phyloP scores from a whole-genome alignment of 1,140 invertebrate genomes.

The Drosophila repleta region DNA sequence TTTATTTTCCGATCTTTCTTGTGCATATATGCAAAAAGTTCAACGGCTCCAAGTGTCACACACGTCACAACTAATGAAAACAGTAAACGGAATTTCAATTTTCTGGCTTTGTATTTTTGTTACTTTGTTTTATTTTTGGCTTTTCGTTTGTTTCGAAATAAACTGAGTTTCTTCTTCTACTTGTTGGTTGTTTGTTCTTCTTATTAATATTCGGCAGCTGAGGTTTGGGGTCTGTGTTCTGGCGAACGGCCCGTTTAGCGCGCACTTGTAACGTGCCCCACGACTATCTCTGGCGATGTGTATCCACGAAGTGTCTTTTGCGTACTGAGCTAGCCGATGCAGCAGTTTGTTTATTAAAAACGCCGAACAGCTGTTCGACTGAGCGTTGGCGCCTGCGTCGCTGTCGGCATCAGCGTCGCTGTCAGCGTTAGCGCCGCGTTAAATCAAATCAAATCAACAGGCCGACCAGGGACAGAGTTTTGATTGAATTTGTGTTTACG shows the following conservation, averaged over 20 bases:
- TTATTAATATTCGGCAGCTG: conserved; percentile 11
- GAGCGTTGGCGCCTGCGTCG: conserved; percentile 30
- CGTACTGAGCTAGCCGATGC: conserved; percentile 60
- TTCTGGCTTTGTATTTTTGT: neutral
- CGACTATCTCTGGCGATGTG: conserved; percentile 50
- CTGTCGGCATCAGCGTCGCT: neutral
- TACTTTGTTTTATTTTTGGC: neutral
- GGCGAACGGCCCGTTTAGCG: conserved; percentile 55
- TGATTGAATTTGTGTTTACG: conserved; percentile 17
- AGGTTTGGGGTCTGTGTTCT: conserved; percentile 39
- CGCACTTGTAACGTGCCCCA: conserved; percentile 50
- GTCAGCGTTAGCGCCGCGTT: conserved; percentile 13
- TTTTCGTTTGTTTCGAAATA: neutral
- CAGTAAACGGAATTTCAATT: conserved; percentile 6
- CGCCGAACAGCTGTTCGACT: conserved; percentile 65
- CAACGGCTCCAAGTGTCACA: conserved; percentile 35
- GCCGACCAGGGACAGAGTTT: conserved; percentile 19
- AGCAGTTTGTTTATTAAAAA: conserved; percentile 75
- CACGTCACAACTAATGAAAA: conserved; percentile 28
- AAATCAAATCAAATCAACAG: conserved; percentile 52
- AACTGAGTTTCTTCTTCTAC: neutral
- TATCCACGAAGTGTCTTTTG: conserved; percentile 71
- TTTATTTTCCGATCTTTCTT: neutral
- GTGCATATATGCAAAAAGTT: conserved; percentile 26
- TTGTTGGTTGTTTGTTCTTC: neutral